Base-by-base conservation (phyloP, 2,113 vertebrate species). In the Brienomyrus longianalis region DNA sequence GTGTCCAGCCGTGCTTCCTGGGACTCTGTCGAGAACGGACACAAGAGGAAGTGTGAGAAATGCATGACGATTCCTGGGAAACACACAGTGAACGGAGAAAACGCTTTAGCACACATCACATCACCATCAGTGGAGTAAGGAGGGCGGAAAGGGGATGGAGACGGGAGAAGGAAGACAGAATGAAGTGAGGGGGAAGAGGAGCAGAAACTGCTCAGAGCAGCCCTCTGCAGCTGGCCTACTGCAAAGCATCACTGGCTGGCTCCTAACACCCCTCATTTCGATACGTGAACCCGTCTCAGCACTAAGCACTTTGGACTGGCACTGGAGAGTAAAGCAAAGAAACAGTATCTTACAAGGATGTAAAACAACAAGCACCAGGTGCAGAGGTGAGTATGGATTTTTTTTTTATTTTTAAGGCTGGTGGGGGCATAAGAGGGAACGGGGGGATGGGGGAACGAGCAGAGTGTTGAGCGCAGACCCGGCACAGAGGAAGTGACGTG, bases 1-100 rank as follows among this genome's bases (percentile, higher is more conserved):
- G 95, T 77, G 50, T 77, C 85, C 21, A 17, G 35, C 96, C 96
- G 88, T 23, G 17, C 93, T 90, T 90, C 89, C 48, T 74, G 87
- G 48, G 83, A 35, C 83, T 90, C 89, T 87, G 56, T 80, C 51
- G 47, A 48, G 27, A 4, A 48, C 6, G 54, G 35, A 48, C 13
- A 47, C 19, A 6, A 87, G 47, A 27, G 66, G 48, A n/a, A 35
- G n/a, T 31, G 62, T 31, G 62, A 70, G 62, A 66, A 66, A 27
- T 9, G 23, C 27, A 10, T 23, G 21, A 23, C 8, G 1, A 27
- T 66, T 66, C 23, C 62, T 8, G 1, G 62, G 62, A 70, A 31
- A 13, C n/a, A 27, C 7, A 11, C 3, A 19, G 10, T 11, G 27
- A 70, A 70, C 1, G n/a, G 62, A 11, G n/a, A 31, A 70, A 27